phyloP scores from a whole-genome alignment of 1,140 invertebrate species.

The Drosophila burlai region DNA sequence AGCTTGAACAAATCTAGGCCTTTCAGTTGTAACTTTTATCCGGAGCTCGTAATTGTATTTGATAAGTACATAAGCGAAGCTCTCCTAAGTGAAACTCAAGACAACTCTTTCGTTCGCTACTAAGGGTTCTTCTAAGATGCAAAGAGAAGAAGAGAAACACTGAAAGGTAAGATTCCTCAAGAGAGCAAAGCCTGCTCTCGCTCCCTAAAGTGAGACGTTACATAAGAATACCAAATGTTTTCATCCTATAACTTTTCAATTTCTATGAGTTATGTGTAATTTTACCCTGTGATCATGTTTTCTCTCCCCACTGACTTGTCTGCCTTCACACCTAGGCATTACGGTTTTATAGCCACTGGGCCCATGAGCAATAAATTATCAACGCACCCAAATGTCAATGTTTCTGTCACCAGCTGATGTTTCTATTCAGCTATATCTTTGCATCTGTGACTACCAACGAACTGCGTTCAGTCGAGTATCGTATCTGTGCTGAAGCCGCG shows the following conservation, averaged over 20 bases:
- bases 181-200: too few species aligned
- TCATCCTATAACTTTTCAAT: neutral
- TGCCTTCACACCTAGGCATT: constrained; percentile 15
- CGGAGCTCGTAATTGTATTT: neutral
- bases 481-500: constrained; percentile 10
- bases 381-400: constrained; percentile 49
- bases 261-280: neutral
- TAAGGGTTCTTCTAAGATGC: neutral
- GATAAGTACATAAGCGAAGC: neutral
- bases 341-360: constrained; percentile 54
- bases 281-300: neutral
- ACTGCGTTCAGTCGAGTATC: constrained; percentile 13
- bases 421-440: constrained; percentile 70
- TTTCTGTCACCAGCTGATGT: constrained; percentile 71
- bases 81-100: neutral
- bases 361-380: constrained; percentile 60
- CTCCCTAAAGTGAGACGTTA: neutral
- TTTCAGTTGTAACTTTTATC: too few species aligned
- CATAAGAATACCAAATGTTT: neutral
- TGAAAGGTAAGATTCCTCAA: too few species aligned
- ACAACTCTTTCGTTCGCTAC: neutral
- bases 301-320: constrained; percentile 7
- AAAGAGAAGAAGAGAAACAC: too few species aligned
- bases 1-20: too few species aligned
- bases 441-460: constrained; percentile 45